A percentile compares a stretch with the other conserved stretches of the same genome.
phyloP scores from a whole-genome alignment of 35 echinoderm and acorn worm species.

The Apostichopus californicus region DNA sequence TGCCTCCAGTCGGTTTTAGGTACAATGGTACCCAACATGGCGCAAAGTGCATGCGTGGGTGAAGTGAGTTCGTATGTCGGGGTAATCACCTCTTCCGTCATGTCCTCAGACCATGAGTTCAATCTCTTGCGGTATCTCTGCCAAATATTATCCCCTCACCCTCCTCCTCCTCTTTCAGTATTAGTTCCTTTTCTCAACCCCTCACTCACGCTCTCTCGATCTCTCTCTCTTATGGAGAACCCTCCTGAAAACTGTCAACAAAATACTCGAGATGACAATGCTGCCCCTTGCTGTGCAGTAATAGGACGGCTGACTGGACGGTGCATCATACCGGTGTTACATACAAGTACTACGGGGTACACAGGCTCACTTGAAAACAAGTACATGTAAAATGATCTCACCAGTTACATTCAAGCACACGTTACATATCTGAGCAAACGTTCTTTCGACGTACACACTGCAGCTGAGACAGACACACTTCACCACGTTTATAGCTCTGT shows the following conservation, averaged over 20 bases:
- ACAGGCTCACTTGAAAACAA: too few relatives aligned
- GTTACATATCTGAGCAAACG: too few relatives aligned
- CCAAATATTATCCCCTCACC: background rate
- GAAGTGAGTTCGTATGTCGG: conserved; percentile 7
- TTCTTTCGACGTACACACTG: too few relatives aligned
- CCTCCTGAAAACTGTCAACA: background rate
- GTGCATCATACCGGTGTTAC: too few relatives aligned
- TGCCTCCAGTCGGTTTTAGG: conserved; percentile 56
- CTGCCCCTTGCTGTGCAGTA: conserved; percentile 15
- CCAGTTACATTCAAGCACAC: too few relatives aligned
- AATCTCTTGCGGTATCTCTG: background rate
- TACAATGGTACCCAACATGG: conserved; percentile 48
- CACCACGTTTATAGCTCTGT: too few relatives aligned
- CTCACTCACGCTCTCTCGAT: background rate
- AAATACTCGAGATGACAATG: background rate
- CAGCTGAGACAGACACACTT: too few relatives aligned
- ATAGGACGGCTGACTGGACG: background rate
- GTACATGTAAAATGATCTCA: too few relatives aligned
- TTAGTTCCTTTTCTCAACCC: too few relatives aligned
- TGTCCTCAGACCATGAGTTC: conserved; percentile 43
- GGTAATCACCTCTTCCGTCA: conserved; percentile 17
- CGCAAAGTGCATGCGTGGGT: conserved; percentile 25
- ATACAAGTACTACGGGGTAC: too few relatives aligned
- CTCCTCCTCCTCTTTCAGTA: background rate
- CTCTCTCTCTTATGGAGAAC: background rate